Base-by-base conservation (phyloP, 2,113 vertebrate species). In the Callospermophilus lateralis region DNA sequence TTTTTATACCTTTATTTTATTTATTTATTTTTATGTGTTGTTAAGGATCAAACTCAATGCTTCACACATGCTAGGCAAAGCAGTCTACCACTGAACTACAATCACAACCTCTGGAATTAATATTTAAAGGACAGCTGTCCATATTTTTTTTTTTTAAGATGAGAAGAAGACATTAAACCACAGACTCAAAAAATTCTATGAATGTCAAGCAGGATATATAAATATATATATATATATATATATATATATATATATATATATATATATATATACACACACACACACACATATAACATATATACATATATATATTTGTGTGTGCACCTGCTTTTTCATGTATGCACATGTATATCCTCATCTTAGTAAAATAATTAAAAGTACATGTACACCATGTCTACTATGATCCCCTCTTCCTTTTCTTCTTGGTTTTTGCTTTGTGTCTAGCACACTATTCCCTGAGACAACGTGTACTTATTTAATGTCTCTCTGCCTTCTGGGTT, bases 361-460 rank as follows among this genome's bases (percentile, higher is more conserved):
- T 30, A 91, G 16, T n/a, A 92, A 88, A 81, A 51, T 78, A 55
- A 93, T 78, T 78, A 65, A 39, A 77, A 86, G 24, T 72, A n/a
- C 17, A 24, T 24, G 37, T n/a, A 24, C 28, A 67, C 16, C 55
- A 7, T 63, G 9, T 63, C 8, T 63, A 63, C 2, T 63, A 28
- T 63, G 42, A 37, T 45, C 34, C 8, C 61, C 19, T 68, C 17
- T 70, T 24, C 48, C 3, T 90, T 30, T 22, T 68, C 34, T 17
- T 67, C 26, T 79, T n/a, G 0, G 4, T 39, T 68, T 28, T 39
- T 63, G 73, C 9, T 70, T 53, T 61, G 76, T 58, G 16, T 32
- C 34, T n/a, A 89, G 22, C 13, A 19, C 4, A 67, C 45, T 48
- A 34, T 13, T n/a, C 19, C 28, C 22, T 83, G 61, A 87, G 91